Conservation (phyloP, 2,888 invertebrate species). For the Tuberolachnus salignus region DNA sequence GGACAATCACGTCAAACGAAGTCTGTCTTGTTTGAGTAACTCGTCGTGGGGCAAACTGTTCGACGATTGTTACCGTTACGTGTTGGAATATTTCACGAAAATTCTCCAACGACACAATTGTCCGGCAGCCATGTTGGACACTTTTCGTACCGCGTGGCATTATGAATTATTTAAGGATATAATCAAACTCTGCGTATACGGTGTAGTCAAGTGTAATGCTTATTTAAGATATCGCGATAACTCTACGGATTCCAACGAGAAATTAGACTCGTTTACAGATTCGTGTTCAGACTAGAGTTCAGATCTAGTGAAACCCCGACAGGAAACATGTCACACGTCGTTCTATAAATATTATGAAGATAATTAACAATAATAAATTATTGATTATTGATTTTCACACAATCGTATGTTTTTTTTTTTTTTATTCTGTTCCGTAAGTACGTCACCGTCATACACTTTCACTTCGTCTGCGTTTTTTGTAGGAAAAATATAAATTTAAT, state of each 20-base stretch:
- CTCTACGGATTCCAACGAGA: slow-evolving; percentile 8
- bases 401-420: no score
- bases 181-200: neutral
- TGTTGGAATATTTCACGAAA: neutral
- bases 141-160: neutral
- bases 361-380: no score
- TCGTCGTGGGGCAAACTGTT: neutral
- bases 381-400: no score
- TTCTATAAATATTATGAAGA: no score
- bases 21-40: neutral
- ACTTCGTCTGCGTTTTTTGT: no score
- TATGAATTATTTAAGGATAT: neutral
- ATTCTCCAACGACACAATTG: neutral
- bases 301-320: no score
- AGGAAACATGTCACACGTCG: no score
- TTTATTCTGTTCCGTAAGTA: no score
- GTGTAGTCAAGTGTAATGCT: neutral
- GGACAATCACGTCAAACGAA: neutral
- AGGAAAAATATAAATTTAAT: no score
- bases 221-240: neutral
- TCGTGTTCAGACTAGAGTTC: no score
- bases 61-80: neutral
- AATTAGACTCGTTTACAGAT: no score
- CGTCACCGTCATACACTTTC: no score
- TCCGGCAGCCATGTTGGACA: neutral